Conservation (phyloP, 2,113 vertebrate species). For the Rhinoptilus africanus region DNA sequence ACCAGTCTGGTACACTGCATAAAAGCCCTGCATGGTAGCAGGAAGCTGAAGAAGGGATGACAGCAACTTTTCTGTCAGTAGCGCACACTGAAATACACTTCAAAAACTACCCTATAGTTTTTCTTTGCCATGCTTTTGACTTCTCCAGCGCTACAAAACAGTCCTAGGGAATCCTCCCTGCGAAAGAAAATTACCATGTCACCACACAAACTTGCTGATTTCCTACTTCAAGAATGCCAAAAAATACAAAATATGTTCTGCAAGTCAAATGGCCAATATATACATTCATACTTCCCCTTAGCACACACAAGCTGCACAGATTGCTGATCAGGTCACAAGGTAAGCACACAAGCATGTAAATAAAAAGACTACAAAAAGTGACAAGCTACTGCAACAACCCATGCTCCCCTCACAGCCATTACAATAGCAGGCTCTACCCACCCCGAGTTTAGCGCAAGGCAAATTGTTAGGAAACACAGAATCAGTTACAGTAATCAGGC, state of each 20-base stretch:
- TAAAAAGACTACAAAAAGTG: neutral
- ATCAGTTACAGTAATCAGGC: neutral
- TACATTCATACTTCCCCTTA: neutral
- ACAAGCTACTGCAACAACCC: neutral
- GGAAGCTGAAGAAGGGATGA: neutral
- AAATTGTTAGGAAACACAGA: neutral
- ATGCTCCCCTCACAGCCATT: rapidly evolving
- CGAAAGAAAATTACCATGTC: neutral
- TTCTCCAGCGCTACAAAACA: neutral
- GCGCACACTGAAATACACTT: neutral
- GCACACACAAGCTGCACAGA: neutral
- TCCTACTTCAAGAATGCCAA: neutral
- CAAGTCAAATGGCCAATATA: neutral
- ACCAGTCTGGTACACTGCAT: neutral
- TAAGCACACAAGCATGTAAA: neutral
- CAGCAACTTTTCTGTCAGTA: neutral
- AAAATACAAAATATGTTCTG: neutral
- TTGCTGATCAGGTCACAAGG: neutral
- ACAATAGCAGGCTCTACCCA: neutral
- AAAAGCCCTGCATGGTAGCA: neutral
- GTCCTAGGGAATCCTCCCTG: neutral
- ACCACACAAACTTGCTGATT: neutral
- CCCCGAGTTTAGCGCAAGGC: neutral
- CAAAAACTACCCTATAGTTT: neutral
- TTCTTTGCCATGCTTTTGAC: neutral